Evolutionary conservation across 2,888 invertebrate genomes (phyloP), one percentile per base, ranked within the genome.

Genomic region (Limnephilus auricula): DNA sequence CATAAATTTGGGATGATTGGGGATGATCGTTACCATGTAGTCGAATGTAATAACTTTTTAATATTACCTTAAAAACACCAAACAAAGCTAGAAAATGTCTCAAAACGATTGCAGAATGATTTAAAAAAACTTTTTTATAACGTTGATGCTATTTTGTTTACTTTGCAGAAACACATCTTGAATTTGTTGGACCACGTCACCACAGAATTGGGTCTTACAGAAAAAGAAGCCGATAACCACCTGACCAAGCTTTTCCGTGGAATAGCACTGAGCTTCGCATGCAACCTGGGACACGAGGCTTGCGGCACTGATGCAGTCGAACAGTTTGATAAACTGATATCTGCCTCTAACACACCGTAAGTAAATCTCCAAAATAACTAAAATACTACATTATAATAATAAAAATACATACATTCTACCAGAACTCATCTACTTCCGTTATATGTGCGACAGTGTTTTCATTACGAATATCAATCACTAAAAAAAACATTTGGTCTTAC

Each of bases 261-360:
- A 91, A 95, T 96, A 92, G 95, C 97, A 79, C 93, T 97, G 91
- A 95, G 96, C 93, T 97, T 96, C 95, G 97, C 97, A 30, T 98
- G 98, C 94, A 96, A 96, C 93, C 95, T 97, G 65, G 97, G 96
- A 2, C 95, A 96, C 82, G 93, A 94, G 0, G 96, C 96, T 3
- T 98, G 98, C 93, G 94, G 96, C 9, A 93, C 93, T 0, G 40
- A 40, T n/a, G 34, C 84, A 40, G 2, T 30, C 5, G 37, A 12
- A n/a, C 13, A 40, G 13, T 85, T 85, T n/a, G 84, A 85, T 0
- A 25, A 37, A 40, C 34, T 85, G 45, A 82, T 82, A 25, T 5
- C 34, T 32, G n/a, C 65, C 65, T 9, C 80, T 31, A 32, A 32
- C 32, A 80, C 31, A 31, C 0, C 30, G 80, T 32, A 80, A 80